A percentile compares a stretch with the other conserved stretches of the same genome.
Evolutionary conservation across 2,797 vertebrate species (phyloP).

Genomic region (Heteromormyrus szaboi): DNA sequence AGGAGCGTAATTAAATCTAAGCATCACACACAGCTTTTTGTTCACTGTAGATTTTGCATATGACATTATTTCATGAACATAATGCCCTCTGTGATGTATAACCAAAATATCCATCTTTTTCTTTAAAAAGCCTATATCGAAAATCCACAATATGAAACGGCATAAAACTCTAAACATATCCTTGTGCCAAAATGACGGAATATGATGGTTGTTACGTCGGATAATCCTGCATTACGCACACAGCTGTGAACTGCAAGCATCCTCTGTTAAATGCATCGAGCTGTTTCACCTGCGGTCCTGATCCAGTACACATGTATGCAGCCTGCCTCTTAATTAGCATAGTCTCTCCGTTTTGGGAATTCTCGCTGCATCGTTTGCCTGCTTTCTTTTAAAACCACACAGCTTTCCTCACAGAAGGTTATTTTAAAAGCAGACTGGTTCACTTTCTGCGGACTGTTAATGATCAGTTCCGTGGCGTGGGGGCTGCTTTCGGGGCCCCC

Average conservation of each 20-base stretch:
- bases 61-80: not conserved
- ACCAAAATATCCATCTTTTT: not conserved
- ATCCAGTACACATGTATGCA: not conserved
- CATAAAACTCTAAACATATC: not conserved
- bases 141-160: not conserved
- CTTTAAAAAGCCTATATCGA: not conserved
- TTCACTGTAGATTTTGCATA: not conserved
- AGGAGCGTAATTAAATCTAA: not conserved
- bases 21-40: slow-evolving; percentile 5
- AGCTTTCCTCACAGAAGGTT: not conserved
- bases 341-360: not conserved
- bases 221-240: not conserved
- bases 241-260: not conserved
- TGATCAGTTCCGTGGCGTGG: not conserved
- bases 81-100: not conserved
- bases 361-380: not conserved
- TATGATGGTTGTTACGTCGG: not conserved
- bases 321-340: not conserved
- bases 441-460: not conserved
- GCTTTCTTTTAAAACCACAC: not conserved
- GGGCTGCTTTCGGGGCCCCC: not conserved
- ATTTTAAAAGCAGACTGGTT: slow-evolving; percentile 3
- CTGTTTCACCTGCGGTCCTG: not conserved
- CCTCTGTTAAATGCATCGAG: not conserved
- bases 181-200: not conserved